These are phyloP conservation scores for Pasiphila rectangulata DNA, from an alignment of 2,888 invertebrate genomes.

Conservation along the genomic window DNA sequence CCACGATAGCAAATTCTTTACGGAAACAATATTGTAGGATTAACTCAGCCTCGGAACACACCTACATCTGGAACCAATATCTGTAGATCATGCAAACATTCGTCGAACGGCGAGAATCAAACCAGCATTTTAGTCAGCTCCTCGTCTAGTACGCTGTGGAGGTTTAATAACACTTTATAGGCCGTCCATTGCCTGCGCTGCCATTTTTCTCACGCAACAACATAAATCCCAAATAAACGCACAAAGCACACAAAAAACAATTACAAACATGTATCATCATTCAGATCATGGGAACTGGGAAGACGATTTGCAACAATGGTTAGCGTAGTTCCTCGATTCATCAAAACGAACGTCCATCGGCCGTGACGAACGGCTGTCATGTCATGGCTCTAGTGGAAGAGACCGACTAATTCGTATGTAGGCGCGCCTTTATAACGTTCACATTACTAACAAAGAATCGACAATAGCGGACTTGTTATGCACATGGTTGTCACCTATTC, in stretches of 20 bases:
- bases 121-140: too few relatives aligned
- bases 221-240: constrained; percentile 17
- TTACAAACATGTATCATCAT: constrained; percentile 27
- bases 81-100: too few relatives aligned
- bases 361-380: constrained; percentile 54
- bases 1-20: too few relatives aligned
- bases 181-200: too few relatives aligned
- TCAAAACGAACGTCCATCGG: constrained; percentile 47
- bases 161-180: too few relatives aligned
- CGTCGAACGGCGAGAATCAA: too few relatives aligned
- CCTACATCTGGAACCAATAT: too few relatives aligned
- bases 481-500: constrained; percentile 33
- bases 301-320: constrained; percentile 52
- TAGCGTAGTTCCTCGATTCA: constrained; percentile 66
- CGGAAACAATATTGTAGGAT: too few relatives aligned
- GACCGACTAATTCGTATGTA: constrained; percentile 40
- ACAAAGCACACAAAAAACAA: constrained; percentile 17
- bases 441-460: constrained; percentile 35
- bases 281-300: constrained; percentile 51
- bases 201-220: constrained; percentile 11
- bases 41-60: too few relatives aligned
- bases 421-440: constrained; percentile 43
- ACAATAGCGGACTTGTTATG: constrained; percentile 39
- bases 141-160: too few relatives aligned
- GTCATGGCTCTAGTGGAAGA: constrained; percentile 34